Conservation (phyloP, 2,797 vertebrate genomes). For the Myotis vivesi region DNA sequence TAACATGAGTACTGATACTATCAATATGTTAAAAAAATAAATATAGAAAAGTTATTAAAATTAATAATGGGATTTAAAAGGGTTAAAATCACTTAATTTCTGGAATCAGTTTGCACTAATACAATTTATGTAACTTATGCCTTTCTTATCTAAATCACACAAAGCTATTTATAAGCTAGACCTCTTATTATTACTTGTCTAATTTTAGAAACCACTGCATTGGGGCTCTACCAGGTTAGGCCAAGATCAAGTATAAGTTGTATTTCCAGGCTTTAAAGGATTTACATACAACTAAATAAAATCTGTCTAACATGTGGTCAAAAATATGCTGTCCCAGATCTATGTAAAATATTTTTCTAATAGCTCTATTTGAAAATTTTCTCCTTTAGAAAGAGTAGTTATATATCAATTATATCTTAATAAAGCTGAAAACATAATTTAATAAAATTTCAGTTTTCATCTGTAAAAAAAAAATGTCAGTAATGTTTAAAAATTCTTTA, state of each 20-base stretch:
- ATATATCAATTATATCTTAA: background rate
- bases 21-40: background rate
- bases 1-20: background rate
- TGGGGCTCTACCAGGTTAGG: constrained; percentile 10
- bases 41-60: constrained; percentile 7
- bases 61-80: background rate
- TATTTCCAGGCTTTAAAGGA: constrained; percentile 61
- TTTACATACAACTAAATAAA: constrained; percentile 63
- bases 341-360: background rate
- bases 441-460: background rate
- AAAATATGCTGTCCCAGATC: constrained; percentile 41
- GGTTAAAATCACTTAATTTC: constrained; percentile 18
- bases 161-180: constrained; percentile 69
- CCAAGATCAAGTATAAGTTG: constrained; percentile 42
- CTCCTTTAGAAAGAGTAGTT: constrained; percentile 9
- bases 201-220: constrained; percentile 62
- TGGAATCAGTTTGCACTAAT: constrained; percentile 55
- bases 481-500: background rate
- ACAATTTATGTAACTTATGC: constrained; percentile 47
- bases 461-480: background rate
- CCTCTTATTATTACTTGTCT: constrained; percentile 43
- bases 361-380: background rate
- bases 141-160: constrained; percentile 47
- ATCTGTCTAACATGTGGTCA: constrained; percentile 23
- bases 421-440: background rate